A percentile compares a stretch with the other conserved stretches of the same genome.
Evolutionary conservation across 2,888 invertebrate genomes (phyloP).

Genomic region (Latrodectus hesperus): DNA sequence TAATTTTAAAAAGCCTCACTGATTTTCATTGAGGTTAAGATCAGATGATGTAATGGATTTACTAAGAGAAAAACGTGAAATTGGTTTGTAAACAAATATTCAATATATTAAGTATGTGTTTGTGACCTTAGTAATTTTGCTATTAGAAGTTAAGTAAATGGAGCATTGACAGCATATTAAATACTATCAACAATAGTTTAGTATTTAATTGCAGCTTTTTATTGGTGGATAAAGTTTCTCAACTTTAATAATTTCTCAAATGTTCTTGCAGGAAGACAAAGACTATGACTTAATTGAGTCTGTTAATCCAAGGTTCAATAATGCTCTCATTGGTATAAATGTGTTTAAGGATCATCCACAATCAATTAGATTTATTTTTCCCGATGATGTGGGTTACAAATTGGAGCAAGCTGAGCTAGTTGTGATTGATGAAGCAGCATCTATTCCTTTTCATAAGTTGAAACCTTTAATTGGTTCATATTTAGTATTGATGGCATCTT

Average conservation of each 20-base stretch:
- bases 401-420: constrained; percentile 88
- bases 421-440: constrained; percentile 98
- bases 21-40: no score
- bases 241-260: neutral
- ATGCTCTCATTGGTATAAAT: constrained; percentile 91
- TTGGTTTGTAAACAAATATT: no score
- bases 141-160: no score
- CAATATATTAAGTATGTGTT: no score
- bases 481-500: constrained; percentile 95
- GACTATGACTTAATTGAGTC: constrained; percentile 97
- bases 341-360: constrained; percentile 92
- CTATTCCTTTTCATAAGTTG: constrained; percentile 95
- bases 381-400: constrained; percentile 88
- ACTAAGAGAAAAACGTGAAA: no score
- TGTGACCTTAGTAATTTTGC: no score
- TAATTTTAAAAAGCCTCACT: no score
- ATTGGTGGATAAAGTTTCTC: no score
- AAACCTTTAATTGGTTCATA: constrained; percentile 92
- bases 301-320: constrained; percentile 96
- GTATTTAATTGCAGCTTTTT: no score
- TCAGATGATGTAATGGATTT: no score
- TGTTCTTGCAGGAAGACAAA: constrained; percentile 85
- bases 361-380: constrained; percentile 97
- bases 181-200: no score
- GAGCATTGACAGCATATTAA: no score